Conservation (phyloP, 2,888 invertebrate genomes). For the Tineola bisselliella region DNA sequence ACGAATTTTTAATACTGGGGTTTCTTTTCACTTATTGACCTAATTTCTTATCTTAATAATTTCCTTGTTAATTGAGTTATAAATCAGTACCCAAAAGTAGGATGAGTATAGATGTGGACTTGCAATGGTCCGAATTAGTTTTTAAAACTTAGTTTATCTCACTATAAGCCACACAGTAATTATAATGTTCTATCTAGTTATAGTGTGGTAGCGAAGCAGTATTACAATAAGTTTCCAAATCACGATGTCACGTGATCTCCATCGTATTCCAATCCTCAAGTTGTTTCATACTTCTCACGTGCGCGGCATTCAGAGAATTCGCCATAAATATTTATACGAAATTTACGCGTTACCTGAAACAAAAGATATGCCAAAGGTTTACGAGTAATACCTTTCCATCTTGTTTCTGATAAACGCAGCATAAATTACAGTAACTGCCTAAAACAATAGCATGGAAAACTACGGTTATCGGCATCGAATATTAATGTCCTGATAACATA, state of each 20-base stretch:
- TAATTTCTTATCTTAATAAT: too few species aligned
- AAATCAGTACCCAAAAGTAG: too few species aligned
- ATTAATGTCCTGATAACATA: neutral
- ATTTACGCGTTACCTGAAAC: slow-evolving; percentile 18
- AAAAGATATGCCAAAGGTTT: slow-evolving; percentile 10
- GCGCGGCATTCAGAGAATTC: slow-evolving; percentile 19
- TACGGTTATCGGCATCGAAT: neutral
- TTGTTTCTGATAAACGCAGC: slow-evolving; percentile 9
- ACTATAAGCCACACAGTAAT: too few species aligned
- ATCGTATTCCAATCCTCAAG: neutral
- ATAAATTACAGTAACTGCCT: slow-evolving; percentile 6
- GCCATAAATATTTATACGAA: slow-evolving; percentile 21
- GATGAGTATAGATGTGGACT: too few species aligned
- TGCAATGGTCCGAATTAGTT: too few species aligned
- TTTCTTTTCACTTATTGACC: neutral
- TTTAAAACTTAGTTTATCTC: too few species aligned
- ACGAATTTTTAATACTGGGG: neutral
- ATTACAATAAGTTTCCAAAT: neutral
- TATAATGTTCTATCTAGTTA: too few species aligned
- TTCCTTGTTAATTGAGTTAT: too few species aligned
- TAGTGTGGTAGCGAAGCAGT: neutral
- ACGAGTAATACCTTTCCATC: slow-evolving; percentile 6
- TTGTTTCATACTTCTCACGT: slow-evolving; percentile 11
- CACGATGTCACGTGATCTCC: slow-evolving; percentile 13
- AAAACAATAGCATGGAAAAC: neutral